These are phyloP conservation scores for Chlamydotis undulata DNA, from an alignment of 2,113 vertebrate genomes.

Conservation along the genomic window DNA sequence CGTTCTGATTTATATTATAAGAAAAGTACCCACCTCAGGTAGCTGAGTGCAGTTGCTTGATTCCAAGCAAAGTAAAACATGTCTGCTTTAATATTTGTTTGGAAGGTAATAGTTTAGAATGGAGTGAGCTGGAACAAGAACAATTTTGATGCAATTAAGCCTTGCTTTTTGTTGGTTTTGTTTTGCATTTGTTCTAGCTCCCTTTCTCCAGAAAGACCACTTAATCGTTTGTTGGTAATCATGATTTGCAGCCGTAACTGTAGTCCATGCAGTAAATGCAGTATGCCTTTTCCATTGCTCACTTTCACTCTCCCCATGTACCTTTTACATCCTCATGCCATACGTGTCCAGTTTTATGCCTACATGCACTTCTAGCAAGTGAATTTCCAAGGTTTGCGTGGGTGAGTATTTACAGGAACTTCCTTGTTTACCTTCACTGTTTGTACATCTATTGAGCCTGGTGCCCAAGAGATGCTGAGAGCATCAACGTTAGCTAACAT, in stretches of 20 bases:
- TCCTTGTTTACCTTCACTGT: not conserved
- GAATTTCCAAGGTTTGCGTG: not conserved
- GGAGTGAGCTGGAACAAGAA: not conserved
- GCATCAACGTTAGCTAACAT: not conserved
- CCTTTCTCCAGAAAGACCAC: not conserved
- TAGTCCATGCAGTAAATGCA: not conserved
- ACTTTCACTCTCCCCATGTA: not conserved
- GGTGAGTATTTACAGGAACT: not conserved
- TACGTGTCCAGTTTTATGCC: not conserved
- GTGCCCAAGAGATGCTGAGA: not conserved
- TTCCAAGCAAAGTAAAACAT: not conserved
- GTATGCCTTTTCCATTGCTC: not conserved
- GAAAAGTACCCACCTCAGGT: not conserved
- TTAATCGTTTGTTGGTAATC: not conserved
- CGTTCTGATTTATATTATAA: not conserved
- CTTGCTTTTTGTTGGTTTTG: not conserved
- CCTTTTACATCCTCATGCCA: not conserved
- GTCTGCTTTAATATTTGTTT: not conserved
- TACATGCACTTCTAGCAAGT: not conserved
- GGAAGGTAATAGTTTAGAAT: not conserved
- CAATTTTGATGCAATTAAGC: not conserved
- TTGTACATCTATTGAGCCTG: not conserved
- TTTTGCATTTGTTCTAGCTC: not conserved
- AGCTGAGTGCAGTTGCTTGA: not conserved
- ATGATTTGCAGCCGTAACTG: not conserved